These are phyloP conservation scores for Manduca sexta DNA, from an alignment of 1,140 invertebrate genomes.

Conservation along the genomic window DNA sequence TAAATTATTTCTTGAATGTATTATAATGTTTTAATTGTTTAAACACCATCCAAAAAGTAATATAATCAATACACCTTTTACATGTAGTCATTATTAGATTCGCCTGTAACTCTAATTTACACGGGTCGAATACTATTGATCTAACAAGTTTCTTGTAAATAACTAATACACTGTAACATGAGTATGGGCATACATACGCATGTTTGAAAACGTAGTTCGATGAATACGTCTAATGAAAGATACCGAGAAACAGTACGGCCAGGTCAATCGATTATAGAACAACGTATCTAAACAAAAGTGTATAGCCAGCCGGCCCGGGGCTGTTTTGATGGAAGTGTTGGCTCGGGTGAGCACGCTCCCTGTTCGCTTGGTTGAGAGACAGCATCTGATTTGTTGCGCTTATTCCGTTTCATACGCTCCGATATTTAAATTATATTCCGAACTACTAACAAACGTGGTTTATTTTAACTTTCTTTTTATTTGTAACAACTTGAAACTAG, in stretches of 20 bases:
- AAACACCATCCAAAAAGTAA: no score
- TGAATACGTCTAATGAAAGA: not conserved
- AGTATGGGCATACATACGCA: no score
- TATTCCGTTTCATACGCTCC: not conserved
- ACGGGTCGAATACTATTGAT: no score
- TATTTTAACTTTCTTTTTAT: not conserved
- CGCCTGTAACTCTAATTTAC: no score
- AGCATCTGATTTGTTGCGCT: not conserved
- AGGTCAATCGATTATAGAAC: slow-evolving; percentile 3
- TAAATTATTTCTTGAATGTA: no score
- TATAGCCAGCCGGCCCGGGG: slow-evolving; percentile 8
- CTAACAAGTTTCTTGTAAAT: no score
- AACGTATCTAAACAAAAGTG: slow-evolving; percentile 11
- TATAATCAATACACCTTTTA: no score
- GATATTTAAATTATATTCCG: slow-evolving; percentile 2
- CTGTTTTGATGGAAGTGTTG: slow-evolving; percentile 14
- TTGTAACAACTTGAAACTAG: no score
- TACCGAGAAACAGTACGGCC: slow-evolving; percentile 2
- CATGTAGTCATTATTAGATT: no score
- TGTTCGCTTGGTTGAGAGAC: slow-evolving; percentile 1
- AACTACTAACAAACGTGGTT: no score
- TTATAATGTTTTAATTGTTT: no score
- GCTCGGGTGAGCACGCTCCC: slow-evolving; percentile 6
- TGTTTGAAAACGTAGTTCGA: not conserved
- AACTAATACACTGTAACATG: no score